These are phyloP conservation scores for Percopsis omiscomaycus DNA, from an alignment of 2,797 vertebrate species.

Conservation along the genomic window DNA sequence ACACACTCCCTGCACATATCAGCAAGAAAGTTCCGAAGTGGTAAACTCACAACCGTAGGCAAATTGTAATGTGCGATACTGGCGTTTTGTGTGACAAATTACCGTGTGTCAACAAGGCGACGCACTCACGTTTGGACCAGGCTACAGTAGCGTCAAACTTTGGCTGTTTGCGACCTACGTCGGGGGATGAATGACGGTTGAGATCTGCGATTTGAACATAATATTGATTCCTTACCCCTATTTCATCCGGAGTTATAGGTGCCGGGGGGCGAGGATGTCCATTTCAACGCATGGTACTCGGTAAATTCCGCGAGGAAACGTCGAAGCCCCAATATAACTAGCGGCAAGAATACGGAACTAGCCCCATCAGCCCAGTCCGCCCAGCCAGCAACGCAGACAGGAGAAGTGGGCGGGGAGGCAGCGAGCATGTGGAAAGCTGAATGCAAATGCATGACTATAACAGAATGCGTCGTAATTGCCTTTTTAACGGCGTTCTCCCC, in stretches of 20 bases:
- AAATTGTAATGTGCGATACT: background rate
- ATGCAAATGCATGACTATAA: conserved; percentile 45
- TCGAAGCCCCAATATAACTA: conserved; percentile 1
- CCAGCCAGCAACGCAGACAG: conserved; percentile 48
- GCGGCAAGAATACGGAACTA: conserved; percentile 57
- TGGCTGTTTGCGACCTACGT: conserved; percentile 44
- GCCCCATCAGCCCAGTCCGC: conserved; percentile 59
- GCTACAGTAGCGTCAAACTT: conserved; percentile 67
- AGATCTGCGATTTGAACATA: conserved; percentile 4
- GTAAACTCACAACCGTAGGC: conserved; percentile 24
- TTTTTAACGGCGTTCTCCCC: too few species aligned
- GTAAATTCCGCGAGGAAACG: background rate
- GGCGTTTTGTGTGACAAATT: conserved; percentile 32
- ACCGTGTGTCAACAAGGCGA: conserved; percentile 37
- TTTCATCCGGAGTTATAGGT: conserved; percentile 32
- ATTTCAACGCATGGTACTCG: conserved; percentile 40
- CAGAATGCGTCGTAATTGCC: too few species aligned
- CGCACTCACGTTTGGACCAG: conserved; percentile 47
- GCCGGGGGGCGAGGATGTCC: conserved; percentile 41
- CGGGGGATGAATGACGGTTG: conserved; percentile 30
- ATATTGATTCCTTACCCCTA: conserved; percentile 44
- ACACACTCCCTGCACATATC: conserved; percentile 18
- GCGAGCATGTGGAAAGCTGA: conserved; percentile 47
- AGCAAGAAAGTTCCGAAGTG: conserved; percentile 56
- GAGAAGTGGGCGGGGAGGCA: conserved; percentile 2